Percentiles rank a stretch among this genome's conserved stretches.
Evolutionary conservation across 2,888 invertebrate species (phyloP).

Genomic region (Caenorhabditis zanzibari): DNA sequence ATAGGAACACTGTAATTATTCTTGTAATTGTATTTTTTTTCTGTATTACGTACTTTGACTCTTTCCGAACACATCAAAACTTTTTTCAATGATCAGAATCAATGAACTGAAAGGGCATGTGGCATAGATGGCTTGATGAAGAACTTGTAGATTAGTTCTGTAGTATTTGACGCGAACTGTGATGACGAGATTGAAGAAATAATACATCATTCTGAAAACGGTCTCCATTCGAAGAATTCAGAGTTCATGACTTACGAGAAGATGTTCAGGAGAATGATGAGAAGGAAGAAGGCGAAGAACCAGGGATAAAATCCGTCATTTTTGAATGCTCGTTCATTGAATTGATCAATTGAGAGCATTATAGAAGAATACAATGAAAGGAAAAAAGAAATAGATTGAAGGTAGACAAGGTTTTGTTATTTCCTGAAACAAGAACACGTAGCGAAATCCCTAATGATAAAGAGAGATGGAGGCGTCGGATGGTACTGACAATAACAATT

Average conservation of each 20-base stretch:
- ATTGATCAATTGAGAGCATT: constrained; percentile 45
- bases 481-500: constrained; percentile 10
- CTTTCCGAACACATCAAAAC: constrained; percentile 31
- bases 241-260: constrained; percentile 38
- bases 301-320: constrained; percentile 21
- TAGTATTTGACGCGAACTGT: constrained; percentile 38
- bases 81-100: constrained; percentile 22
- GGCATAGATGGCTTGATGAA: constrained; percentile 47
- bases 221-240: background rate
- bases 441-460: background rate
- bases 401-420: constrained; percentile 20
- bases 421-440: constrained; percentile 11
- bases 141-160: constrained; percentile 41
- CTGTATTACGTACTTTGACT: constrained; percentile 14
- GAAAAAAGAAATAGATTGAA: background rate
- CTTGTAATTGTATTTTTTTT: background rate
- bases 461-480: background rate
- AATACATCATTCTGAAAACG: constrained; percentile 35
- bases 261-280: constrained; percentile 32
- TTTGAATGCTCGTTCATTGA: constrained; percentile 27
- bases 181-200: constrained; percentile 38
- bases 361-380: background rate
- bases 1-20: constrained; percentile 5
- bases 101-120: constrained; percentile 44
- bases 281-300: background rate